Conservation (phyloP, 2,113 vertebrate species). For the Oxyura jamaicensis region DNA sequence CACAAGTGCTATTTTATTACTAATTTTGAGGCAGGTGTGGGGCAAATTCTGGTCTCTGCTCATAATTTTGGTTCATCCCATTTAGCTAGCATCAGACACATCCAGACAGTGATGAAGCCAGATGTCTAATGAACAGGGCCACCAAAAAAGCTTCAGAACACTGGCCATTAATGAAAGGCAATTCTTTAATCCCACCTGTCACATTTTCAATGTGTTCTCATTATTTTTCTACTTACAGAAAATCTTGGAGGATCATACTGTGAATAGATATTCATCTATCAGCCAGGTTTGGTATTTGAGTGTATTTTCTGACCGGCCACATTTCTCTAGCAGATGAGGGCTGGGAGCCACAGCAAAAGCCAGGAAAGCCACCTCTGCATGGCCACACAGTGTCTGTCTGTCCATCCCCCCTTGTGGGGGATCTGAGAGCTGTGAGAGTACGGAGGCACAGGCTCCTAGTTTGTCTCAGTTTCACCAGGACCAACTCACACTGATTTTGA, state of each 20-base stretch:
- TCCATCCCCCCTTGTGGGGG: neutral
- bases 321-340: neutral
- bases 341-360: neutral
- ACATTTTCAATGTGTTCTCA: neutral
- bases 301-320: neutral
- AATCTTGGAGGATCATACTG: neutral
- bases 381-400: neutral
- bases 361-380: neutral
- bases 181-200: constrained; percentile 33
- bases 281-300: neutral
- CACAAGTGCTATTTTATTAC: neutral
- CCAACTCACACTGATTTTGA: neutral
- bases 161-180: neutral
- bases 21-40: neutral
- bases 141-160: neutral
- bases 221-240: constrained; percentile 31
- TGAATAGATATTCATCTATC: neutral
- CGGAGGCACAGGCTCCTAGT: rapidly evolving
- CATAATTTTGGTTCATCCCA: neutral
- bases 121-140: neutral
- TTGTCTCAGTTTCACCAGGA: neutral
- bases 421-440: rapidly evolving
- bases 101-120: neutral
- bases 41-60: neutral
- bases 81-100: neutral